Percentiles rank a stretch among this genome's conserved stretches.
Conservation (phyloP, 2,797 vertebrate species). For the Anabas testudineus region DNA sequence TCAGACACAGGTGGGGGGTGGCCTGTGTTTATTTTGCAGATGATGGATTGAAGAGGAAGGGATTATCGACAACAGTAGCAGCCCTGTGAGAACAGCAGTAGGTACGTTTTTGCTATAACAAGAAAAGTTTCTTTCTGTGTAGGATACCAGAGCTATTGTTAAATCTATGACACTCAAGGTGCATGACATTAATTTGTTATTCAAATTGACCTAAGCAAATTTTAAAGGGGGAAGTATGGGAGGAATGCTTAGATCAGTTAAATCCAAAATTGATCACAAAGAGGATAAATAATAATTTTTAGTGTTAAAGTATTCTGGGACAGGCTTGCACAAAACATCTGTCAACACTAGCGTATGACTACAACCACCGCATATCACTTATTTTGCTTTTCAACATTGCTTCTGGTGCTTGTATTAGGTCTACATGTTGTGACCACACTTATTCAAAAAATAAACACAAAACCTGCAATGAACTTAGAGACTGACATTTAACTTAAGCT, state of each 20-base stretch:
- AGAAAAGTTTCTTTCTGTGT: constrained; percentile 22
- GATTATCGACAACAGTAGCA: constrained; percentile 59
- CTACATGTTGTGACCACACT: constrained; percentile 12
- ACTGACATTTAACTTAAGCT: constrained; percentile 9
- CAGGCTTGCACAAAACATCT: neutral
- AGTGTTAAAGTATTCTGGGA: neutral
- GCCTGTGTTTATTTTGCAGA: constrained; percentile 77
- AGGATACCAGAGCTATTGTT: neutral
- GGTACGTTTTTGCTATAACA: constrained; percentile 28
- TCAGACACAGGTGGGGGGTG: constrained; percentile 70
- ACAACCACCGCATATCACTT: too few relatives aligned
- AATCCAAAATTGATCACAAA: neutral
- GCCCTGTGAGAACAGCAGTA: constrained; percentile 41
- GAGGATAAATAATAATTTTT: neutral
- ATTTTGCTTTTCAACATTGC: too few relatives aligned
- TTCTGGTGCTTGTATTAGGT: constrained; percentile 6
- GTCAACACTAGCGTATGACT: neutral
- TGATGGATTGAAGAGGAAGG: constrained; percentile 69
- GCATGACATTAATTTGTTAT: constrained; percentile 9
- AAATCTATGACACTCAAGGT: neutral
- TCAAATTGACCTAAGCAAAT: neutral
- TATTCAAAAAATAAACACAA: constrained; percentile 9
- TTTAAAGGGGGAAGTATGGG: neutral
- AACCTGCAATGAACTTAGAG: neutral
- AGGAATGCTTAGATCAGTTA: neutral